Percentiles rank a stretch among this genome's conserved stretches.
Conservation (phyloP, 2,113 vertebrate species). For the Callocephalon fimbriatum region DNA sequence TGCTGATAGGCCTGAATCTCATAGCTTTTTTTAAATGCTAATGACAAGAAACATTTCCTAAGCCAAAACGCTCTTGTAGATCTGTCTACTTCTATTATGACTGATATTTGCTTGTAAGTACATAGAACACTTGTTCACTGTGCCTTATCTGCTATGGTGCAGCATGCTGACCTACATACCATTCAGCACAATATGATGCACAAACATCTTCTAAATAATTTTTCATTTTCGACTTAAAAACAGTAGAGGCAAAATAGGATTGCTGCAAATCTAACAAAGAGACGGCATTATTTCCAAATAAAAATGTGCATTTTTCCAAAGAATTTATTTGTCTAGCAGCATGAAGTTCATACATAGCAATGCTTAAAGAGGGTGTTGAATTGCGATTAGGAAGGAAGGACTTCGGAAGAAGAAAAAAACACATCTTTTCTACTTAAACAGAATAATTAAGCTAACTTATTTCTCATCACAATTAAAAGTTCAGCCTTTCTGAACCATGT, state of each 20-base stretch:
- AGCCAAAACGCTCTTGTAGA: slow-evolving; percentile 99
- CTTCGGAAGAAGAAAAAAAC: slow-evolving; percentile 78
- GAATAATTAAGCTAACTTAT: slow-evolving; percentile 83
- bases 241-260: slow-evolving; percentile 97
- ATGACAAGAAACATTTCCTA: slow-evolving; percentile 98
- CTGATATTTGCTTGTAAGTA: slow-evolving; percentile 99
- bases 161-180: slow-evolving; percentile 99
- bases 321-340: slow-evolving; percentile 92
- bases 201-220: slow-evolving; percentile 97
- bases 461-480: slow-evolving; percentile 84
- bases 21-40: slow-evolving; percentile 99
- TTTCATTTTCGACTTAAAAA: slow-evolving; percentile 98
- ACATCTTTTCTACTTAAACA: slow-evolving; percentile 70
- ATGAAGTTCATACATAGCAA: slow-evolving; percentile 92
- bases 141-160: slow-evolving; percentile 98
- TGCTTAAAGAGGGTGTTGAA: slow-evolving; percentile 86
- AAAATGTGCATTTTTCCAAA: slow-evolving; percentile 91
- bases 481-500: slow-evolving; percentile 72
- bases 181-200: slow-evolving; percentile 98
- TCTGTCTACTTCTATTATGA: slow-evolving; percentile 99
- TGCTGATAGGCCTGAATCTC: slow-evolving; percentile 99
- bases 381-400: slow-evolving; percentile 84
- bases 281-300: slow-evolving; percentile 97
- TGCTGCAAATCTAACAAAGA: slow-evolving; percentile 97
- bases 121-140: slow-evolving; percentile 99